These are phyloP conservation scores for Cephonodes hylas DNA, from an alignment of 2,888 invertebrate genomes.

Conservation along the genomic window DNA sequence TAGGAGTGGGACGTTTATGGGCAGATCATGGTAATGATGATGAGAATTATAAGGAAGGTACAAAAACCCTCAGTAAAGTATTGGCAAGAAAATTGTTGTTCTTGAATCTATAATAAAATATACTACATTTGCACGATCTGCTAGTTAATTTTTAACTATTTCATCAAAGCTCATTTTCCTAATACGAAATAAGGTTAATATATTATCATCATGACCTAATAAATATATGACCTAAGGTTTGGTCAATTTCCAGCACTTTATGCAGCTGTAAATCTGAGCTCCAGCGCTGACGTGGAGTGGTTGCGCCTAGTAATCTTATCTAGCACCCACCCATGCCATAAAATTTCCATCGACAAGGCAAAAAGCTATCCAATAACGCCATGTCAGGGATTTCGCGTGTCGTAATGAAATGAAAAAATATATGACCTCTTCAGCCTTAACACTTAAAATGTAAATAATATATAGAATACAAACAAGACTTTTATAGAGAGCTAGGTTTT, in stretches of 20 bases:
- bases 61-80: too few relatives aligned
- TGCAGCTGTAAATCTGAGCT: background rate
- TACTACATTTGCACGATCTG: too few relatives aligned
- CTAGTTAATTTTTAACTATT: too few relatives aligned
- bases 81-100: too few relatives aligned
- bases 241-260: background rate
- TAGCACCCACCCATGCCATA: constrained; percentile 15
- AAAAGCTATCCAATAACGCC: constrained; percentile 17
- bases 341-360: constrained; percentile 16
- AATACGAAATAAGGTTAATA: too few relatives aligned
- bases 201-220: too few relatives aligned
- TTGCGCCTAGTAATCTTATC: constrained; percentile 15
- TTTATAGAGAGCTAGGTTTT: too few relatives aligned
- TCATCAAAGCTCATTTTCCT: too few relatives aligned
- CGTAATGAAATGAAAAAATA: constrained; percentile 16
- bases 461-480: background rate
- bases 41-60: too few relatives aligned
- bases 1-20: too few relatives aligned
- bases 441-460: background rate
- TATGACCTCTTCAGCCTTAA: background rate
- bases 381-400: constrained; percentile 19
- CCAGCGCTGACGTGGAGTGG: background rate
- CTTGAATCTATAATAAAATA: too few relatives aligned
- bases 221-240: background rate
- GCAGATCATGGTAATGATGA: too few relatives aligned